phyloP scores from a whole-genome alignment of 2,797 vertebrate species.

The Sebastes iracundus region DNA sequence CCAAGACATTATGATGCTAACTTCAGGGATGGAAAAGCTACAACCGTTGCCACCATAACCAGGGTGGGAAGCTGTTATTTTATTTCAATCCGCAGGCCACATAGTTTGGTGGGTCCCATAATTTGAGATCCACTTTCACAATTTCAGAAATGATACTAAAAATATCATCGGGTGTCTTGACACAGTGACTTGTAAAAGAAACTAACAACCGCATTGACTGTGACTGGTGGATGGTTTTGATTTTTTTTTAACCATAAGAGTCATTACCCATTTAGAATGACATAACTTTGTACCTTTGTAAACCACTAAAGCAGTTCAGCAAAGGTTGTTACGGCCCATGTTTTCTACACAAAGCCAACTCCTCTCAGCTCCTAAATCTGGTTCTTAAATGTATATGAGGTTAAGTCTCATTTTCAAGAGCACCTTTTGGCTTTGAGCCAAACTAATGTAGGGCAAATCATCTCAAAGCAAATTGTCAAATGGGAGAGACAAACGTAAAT shows the following conservation, averaged over 20 bases:
- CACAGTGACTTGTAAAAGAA: not conserved
- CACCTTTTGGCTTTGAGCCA: not conserved
- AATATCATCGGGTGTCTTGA: not conserved
- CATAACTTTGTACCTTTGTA: not conserved
- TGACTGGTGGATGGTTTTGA: not conserved
- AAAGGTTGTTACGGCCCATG: not conserved
- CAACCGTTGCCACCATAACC: constrained; percentile 18
- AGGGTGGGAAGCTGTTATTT: constrained; percentile 19
- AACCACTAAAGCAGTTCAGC: not conserved
- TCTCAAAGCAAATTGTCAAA: not conserved
- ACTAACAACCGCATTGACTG: not conserved
- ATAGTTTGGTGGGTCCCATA: constrained; percentile 13
- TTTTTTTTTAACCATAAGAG: not conserved
- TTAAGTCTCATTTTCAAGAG: not conserved
- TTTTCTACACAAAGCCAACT: not conserved
- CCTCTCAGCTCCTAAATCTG: not conserved
- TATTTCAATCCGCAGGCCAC: constrained; percentile 19
- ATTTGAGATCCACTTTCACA: constrained; percentile 15
- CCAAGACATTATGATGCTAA: constrained; percentile 24
- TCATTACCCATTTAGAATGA: not conserved
- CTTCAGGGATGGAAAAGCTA: constrained; percentile 27
- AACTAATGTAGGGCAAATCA: not conserved
- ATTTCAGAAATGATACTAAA: constrained; percentile 18
- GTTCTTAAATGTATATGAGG: not conserved
- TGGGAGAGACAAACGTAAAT: not conserved